These are phyloP conservation scores for Spinibarbus caldwelli DNA, from an alignment of 2,797 vertebrate species.

Conservation along the genomic window DNA sequence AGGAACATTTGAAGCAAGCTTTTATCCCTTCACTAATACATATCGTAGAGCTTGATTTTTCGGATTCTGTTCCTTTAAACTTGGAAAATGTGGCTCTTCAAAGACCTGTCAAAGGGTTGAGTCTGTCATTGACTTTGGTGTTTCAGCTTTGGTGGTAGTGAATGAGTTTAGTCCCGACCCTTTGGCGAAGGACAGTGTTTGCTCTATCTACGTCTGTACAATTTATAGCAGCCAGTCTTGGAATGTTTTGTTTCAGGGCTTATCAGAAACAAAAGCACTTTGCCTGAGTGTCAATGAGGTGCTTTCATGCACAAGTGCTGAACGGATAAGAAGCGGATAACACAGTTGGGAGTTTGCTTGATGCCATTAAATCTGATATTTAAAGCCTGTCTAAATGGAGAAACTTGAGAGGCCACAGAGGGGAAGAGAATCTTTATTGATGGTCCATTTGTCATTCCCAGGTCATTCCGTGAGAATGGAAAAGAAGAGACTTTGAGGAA, in stretches of 20 bases:
- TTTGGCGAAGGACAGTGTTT: conserved; percentile 11
- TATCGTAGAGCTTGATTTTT: conserved; percentile 7
- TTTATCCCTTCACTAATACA: conserved; percentile 20
- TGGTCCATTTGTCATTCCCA: conserved; percentile 7
- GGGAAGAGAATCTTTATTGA: not conserved
- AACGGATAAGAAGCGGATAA: conserved; percentile 25
- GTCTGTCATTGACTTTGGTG: conserved; percentile 4
- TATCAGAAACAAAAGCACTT: conserved; percentile 54
- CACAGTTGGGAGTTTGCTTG: conserved; percentile 23
- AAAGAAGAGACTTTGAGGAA: not conserved
- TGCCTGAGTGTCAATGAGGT: conserved; percentile 45
- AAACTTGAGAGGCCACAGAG: not conserved
- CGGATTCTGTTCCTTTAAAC: not conserved
- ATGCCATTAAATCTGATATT: conserved; percentile 41
- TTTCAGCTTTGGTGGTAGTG: not conserved
- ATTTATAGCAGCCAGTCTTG: conserved; percentile 45
- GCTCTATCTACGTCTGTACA: conserved; percentile 39
- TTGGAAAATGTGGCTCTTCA: not conserved
- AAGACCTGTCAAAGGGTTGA: conserved; percentile 7
- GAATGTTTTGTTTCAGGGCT: conserved; percentile 40
- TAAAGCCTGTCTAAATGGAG: conserved; percentile 1
- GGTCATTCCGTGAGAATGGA: not conserved
- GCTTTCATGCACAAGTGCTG: conserved; percentile 42
- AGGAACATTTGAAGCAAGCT: not conserved
- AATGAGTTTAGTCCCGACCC: conserved; percentile 26